Evolutionary conservation across 1,140 invertebrate genomes (phyloP), one percentile per base, ranked within the genome.

Genomic region (Pogonomyrmex barbatus): DNA sequence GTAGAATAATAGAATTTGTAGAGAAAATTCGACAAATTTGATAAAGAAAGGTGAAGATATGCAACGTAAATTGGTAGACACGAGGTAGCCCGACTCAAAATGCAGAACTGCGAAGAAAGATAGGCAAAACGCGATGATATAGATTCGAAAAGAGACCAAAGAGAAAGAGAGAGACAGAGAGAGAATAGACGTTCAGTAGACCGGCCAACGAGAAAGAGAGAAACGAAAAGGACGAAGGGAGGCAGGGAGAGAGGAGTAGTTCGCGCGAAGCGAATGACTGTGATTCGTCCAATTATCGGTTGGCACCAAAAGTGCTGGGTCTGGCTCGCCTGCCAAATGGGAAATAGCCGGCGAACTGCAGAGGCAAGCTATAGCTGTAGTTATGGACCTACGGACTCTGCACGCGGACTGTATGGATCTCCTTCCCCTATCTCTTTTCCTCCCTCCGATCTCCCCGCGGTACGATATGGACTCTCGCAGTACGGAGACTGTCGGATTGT

Each of bases 241-340:
- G 10, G 56, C 5, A 50, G 54, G 54, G 47, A 47, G 60, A 24
- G 24, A 24, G 24, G 24, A 89, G 75, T 73, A 90, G 87, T 91
- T 92, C 89, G 92, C 91, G 87, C 89, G 88, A 92, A 92, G 91
- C 91, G 91, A 93, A 93, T 92, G 91, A 93, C 92, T 93, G 91
- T 92, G 92, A 93, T 93, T 93, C 92, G 92, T 93, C 92, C 92
- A 92, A 93, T 93, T 93, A 93, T 93, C 92, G 92, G 92, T 92
- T 93, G 92, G 92, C 92, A 93, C 92, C 92, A 92, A 93, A 93
- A 93, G 91, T 93, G 92, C 92, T 93, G 92, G 92, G 91, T 93
- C 92, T 93, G 92, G 92, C 91, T 93, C 91, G 91, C 85, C 91
- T 93, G 92, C 92, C 92, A 93, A 93, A 93, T 93, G 92, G 92